Base-by-base conservation (phyloP, 1,140 invertebrate species). In the Pentalonia nigronervosa region DNA sequence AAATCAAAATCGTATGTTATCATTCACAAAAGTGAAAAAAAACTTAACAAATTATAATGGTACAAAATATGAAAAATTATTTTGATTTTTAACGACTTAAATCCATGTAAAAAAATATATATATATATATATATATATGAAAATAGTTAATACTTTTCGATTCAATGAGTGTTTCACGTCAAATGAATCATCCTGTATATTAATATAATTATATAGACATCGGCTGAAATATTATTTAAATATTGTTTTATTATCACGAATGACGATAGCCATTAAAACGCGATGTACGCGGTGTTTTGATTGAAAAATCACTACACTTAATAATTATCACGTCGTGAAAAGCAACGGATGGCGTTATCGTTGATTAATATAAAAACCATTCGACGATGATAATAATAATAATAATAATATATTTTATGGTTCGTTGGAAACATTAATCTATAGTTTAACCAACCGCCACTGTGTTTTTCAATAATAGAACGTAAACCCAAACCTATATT, bases 361-460 rank as follows among this genome's bases (percentile, higher is more conserved):
- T 53, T 88, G 47, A 50, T 88, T 48, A n/a, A n/a, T 76, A 88
- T 53, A 36, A 53, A 41, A 88, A 88, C 17, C 30, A 88, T 88
- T 36, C 17, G 9, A 34, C 48, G 60, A 76, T n/a, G 1, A 76
- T n/a, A n/a, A 20, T 67, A 41, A 41, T n/a, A n/a, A 20, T 67
- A 41, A 41, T 41, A 67, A 67, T 76, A 50, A 36, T 88, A 50
- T 41, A 34, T 88, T 53, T 88, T 23, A 88, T 53, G 87, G n/a
- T 48, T 34, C n/a, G 7, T 23, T 9, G 47, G 21, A 87, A 48
- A 87, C 4, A 87, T 48, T 87, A 48, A 86, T 86, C 23, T 41
- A 76, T n/a, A 36, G 23, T 86, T 47, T 48, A 86, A 45, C 14
- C 84, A 30, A 86, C 84, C 11, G 8, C 25, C 41, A 25, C 23